phyloP scores from a whole-genome alignment of 2,113 vertebrate genomes.

The Coptodon rendalli region DNA sequence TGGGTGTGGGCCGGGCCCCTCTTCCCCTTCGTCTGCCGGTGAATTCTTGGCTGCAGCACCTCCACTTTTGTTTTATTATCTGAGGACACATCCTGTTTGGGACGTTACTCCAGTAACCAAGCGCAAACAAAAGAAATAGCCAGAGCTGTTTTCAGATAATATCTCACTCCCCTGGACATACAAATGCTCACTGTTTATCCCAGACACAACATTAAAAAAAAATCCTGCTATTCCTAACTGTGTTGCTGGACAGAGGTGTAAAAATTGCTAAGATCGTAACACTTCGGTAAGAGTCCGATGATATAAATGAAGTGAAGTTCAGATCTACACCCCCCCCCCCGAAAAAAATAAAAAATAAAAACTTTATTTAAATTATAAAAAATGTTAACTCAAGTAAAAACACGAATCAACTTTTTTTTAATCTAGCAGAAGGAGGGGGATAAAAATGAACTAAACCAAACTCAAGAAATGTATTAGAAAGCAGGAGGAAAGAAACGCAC shows the following conservation, averaged over 20 bases:
- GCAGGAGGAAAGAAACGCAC: neutral
- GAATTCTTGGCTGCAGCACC: slow-evolving; percentile 36
- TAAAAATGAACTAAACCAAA: neutral
- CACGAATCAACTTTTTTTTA: neutral
- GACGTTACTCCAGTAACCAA: slow-evolving; percentile 51
- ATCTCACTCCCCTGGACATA: slow-evolving; percentile 17
- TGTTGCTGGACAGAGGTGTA: neutral
- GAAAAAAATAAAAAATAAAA: too few relatives aligned
- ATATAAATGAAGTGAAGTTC: neutral
- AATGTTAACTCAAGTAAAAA: neutral
- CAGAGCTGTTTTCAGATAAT: slow-evolving; percentile 27
- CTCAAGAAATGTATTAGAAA: neutral
- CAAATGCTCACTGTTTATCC: neutral
- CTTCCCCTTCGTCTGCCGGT: slow-evolving; percentile 16
- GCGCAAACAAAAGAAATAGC: slow-evolving; percentile 51
- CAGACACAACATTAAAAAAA: neutral
- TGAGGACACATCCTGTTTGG: slow-evolving; percentile 67
- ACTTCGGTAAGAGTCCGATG: neutral
- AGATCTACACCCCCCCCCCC: fast-evolving
- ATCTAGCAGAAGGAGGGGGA: neutral
- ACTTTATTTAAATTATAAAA: neutral
- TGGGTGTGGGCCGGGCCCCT: slow-evolving; percentile 25
- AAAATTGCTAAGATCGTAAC: neutral
- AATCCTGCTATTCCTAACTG: neutral
- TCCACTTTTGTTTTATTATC: slow-evolving; percentile 64